Conservation (phyloP, 2,113 vertebrate genomes). For the Rhynchomys soricoides region DNA sequence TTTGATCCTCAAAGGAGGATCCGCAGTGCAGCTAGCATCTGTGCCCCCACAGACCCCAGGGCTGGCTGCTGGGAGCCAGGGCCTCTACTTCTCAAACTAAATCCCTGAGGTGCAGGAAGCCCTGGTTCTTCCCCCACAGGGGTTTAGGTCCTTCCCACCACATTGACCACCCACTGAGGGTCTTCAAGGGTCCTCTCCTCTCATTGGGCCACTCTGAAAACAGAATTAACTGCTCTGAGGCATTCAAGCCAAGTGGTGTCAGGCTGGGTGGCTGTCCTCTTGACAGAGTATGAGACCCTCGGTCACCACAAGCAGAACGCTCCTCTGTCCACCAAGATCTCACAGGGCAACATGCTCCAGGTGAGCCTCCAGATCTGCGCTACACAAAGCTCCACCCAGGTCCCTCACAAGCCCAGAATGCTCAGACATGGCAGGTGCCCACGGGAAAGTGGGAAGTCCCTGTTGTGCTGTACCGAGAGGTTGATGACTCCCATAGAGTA, state of each 20-base stretch:
- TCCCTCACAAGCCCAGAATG: neutral
- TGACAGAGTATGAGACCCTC: neutral
- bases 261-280: neutral
- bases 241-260: neutral
- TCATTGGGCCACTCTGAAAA: neutral
- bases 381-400: too few relatives aligned
- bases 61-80: neutral
- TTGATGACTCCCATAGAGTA: neutral
- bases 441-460: too few relatives aligned
- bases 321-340: neutral
- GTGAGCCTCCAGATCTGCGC: neutral
- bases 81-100: neutral
- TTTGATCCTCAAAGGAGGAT: neutral
- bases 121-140: neutral
- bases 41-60: neutral
- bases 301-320: neutral
- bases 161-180: neutral
- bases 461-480: neutral
- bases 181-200: neutral
- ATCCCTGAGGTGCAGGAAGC: neutral
- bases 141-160: neutral
- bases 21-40: rapidly evolving
- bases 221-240: neutral
- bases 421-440: neutral
- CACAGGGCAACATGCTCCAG: neutral